Evolutionary conservation across 2,797 vertebrate species (phyloP).

Genomic region (Rhinichthys osculus): DNA sequence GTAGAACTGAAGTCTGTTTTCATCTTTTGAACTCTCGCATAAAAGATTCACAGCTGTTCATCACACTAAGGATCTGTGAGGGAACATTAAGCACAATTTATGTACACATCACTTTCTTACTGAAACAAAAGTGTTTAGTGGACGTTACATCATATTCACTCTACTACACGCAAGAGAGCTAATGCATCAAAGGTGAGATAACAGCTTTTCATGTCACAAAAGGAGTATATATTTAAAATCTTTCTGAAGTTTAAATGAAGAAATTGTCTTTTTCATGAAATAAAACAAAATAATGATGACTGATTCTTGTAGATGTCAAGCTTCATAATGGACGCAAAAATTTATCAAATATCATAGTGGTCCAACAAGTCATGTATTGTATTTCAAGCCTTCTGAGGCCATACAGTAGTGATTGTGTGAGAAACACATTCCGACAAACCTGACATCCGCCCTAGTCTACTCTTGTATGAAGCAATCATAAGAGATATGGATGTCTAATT

Average conservation of each 20-base stretch:
- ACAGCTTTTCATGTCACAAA: slow-evolving; percentile 9
- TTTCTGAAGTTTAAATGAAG: not conserved
- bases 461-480: not conserved
- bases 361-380: not conserved
- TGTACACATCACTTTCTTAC: not conserved
- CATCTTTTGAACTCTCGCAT: not conserved
- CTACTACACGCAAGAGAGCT: not conserved
- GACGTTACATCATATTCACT: not conserved
- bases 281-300: not conserved
- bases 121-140: not conserved
- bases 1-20: not conserved
- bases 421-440: not conserved
- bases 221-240: not conserved
- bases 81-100: slow-evolving; percentile 1
- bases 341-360: not conserved
- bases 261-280: not conserved
- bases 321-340: not conserved
- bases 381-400: not conserved
- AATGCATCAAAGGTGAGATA: slow-evolving; percentile 7
- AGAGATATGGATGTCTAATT: not conserved
- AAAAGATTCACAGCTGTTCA: slow-evolving; percentile 8
- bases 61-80: not conserved
- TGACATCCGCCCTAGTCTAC: not conserved
- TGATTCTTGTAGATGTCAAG: not conserved
- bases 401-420: not conserved